phyloP scores from a whole-genome alignment of 2,888 invertebrate species.

The Hipparchia sbordonii region DNA sequence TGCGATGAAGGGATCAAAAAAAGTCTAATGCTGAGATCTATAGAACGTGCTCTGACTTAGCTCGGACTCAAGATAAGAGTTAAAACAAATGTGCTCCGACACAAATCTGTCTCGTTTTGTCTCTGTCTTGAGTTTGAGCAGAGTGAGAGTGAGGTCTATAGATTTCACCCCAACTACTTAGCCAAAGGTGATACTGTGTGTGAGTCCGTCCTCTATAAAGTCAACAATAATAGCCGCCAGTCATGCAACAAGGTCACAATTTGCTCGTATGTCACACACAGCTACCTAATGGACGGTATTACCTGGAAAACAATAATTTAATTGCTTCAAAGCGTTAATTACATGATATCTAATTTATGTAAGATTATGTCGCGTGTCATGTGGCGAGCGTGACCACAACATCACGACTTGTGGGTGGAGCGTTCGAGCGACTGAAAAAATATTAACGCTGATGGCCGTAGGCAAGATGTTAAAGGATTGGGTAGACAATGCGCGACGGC shows the following conservation, averaged over 20 bases:
- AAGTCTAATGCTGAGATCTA: too few species aligned
- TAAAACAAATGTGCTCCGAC: too few species aligned
- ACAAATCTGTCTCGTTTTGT: too few species aligned
- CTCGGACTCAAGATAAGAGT: too few species aligned
- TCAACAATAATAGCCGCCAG: background rate
- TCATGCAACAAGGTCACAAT: slow-evolving; percentile 4
- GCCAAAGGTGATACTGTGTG: background rate
- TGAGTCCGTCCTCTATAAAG: background rate
- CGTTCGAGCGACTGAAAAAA: slow-evolving; percentile 22
- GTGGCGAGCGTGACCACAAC: slow-evolving; percentile 46
- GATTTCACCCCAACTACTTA: too few species aligned
- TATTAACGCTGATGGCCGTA: slow-evolving; percentile 19
- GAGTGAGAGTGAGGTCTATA: too few species aligned
- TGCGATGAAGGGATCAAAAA: background rate
- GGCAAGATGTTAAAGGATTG: slow-evolving; percentile 13
- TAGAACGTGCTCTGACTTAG: too few species aligned
- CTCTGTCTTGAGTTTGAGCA: too few species aligned
- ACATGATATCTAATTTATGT: slow-evolving; percentile 31
- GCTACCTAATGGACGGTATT: background rate
- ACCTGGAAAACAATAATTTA: slow-evolving; percentile 31
- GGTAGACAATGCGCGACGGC: background rate
- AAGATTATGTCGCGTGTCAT: slow-evolving; percentile 44
- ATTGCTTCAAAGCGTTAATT: slow-evolving; percentile 35
- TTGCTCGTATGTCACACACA: slow-evolving; percentile 3
- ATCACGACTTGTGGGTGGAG: slow-evolving; percentile 36